Conservation (phyloP, 1,140 invertebrate species). For the Brachystomella parvula region DNA sequence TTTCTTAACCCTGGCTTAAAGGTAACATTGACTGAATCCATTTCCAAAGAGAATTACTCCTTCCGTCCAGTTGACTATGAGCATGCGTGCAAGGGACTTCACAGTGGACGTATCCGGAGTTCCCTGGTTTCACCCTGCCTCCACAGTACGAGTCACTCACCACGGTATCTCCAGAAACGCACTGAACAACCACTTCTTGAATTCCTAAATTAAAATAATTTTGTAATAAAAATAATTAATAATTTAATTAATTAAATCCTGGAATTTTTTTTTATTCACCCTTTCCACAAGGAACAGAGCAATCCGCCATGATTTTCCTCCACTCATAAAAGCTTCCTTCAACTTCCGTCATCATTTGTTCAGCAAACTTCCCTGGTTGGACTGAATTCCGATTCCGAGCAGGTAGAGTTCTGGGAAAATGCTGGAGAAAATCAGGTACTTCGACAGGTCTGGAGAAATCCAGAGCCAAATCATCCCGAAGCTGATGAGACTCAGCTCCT, state of each 20-base stretch:
- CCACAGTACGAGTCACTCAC: constrained; percentile 27
- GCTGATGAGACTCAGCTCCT: neutral
- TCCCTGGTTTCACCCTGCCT: constrained; percentile 21
- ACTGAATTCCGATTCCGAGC: neutral
- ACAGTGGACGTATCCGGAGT: constrained; percentile 28
- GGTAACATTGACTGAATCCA: constrained; percentile 5
- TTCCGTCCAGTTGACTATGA: neutral
- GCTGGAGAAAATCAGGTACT: no score
- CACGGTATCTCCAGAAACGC: constrained; percentile 29
- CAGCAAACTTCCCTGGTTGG: neutral
- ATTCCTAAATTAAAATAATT: constrained; percentile 21
- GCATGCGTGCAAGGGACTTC: constrained; percentile 9
- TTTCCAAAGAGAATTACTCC: neutral
- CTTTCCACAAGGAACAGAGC: constrained; percentile 30
- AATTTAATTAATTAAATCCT: neutral
- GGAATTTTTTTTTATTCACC: constrained; percentile 16
- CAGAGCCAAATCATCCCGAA: neutral
- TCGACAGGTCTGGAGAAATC: constrained; percentile 9
- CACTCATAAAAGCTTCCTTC: constrained; percentile 37
- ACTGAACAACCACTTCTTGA: constrained; percentile 34
- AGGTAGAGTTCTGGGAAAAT: neutral
- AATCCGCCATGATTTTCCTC: constrained; percentile 34
- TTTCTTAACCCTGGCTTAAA: neutral
- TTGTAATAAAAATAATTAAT: neutral
- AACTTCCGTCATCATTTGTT: constrained; percentile 1